Evolutionary conservation across 2,888 invertebrate genomes (phyloP), one percentile per base, ranked within the genome.

Genomic region (Buathra laborator): DNA sequence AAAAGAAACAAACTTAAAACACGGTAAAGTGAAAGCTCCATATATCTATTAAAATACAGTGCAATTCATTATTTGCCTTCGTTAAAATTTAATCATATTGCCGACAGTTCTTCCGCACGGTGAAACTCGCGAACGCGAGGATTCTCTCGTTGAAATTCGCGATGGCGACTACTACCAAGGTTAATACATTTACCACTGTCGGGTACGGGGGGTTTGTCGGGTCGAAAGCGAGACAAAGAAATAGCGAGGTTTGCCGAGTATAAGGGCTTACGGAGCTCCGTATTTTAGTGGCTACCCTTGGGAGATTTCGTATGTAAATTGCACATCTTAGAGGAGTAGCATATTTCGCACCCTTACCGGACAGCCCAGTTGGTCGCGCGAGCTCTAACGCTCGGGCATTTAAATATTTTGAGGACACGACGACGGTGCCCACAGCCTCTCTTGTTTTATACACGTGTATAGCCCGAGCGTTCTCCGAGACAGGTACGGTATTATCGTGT

Each of bases 291-390:
- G 56, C 81, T 67, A 86, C 86, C 85, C 85, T 81, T 71, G 86
- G 80, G 85, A 86, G 85, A 85, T 88, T 87, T 72, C 81, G 81
- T 85, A 88, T 88, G 87, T 84, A 87, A 88, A 88, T 88, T 87
- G 86, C 78, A 84, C 81, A 86, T 86, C 86, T 86, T 86, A 83
- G 70, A 67, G 72, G 70, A 32, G 79, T 67, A 82, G 71, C 83
- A 88, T 84, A 88, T 87, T 87, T 86, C 43, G 81, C 82, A 75
- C 74, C 72, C 53, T 51, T 24, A 14, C 56, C 67, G 83, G 83
- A 85, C 84, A 74, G 78, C 64, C 16, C 62, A 66, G 29, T 62
- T 24, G 56, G 74, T 48, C 68, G 79, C 64, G 19, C 32, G 14
- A 14, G 32, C 44, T 64, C 72, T 32, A 53, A 66, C 75, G 59